Base-by-base conservation (phyloP, 2,888 invertebrate species). In the Malthinus flaveolus region DNA sequence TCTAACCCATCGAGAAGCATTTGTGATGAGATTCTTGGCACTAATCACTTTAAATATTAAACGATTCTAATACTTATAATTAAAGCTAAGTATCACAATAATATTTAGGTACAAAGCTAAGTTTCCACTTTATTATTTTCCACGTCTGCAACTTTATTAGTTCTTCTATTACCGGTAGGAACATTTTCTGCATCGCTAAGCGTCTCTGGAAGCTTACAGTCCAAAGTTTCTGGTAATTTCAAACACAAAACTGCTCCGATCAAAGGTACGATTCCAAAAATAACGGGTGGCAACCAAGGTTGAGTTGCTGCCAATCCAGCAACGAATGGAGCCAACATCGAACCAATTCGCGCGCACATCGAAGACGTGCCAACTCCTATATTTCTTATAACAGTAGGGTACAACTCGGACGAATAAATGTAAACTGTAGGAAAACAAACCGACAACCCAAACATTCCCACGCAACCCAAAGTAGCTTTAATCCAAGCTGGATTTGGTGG, bases 321-420 rank as follows among this genome's bases (percentile, higher is more conserved):
- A 1, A 95, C 85, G 69, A 91, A 91, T 0, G 95, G 94, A 0
- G 95, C 92, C 3, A 88, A 68, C 83, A 95, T 91, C 0, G 93
- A 93, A 6, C 95, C 95, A 56, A 94, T 79, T 69, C 95, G 84
- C 0, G 94, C 94, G 59, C 89, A 85, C 81, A 93, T 91, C 0
- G 94, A 95, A 31, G 92, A 88, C 2, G 90, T 81, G 0, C 95
- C 95, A 54, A 95, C 87, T 0, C 93, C 95, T 36, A 90, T 87
- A 72, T 94, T 95, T 32, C 95, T 83, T 0, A 94, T 88, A 1
- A 93, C 89, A 0, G 95, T 95, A 0, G 95, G 95, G 75, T 93
- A 95, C 9, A 94, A 76, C 78, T 95, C 95, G 0, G 93, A 92
- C 0, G 91, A 90, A 75, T 90, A 95, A 10, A 95, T 83, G 75